Evolutionary conservation across 2,797 vertebrate species (phyloP).

Genomic region (Darevskia mixta): DNA sequence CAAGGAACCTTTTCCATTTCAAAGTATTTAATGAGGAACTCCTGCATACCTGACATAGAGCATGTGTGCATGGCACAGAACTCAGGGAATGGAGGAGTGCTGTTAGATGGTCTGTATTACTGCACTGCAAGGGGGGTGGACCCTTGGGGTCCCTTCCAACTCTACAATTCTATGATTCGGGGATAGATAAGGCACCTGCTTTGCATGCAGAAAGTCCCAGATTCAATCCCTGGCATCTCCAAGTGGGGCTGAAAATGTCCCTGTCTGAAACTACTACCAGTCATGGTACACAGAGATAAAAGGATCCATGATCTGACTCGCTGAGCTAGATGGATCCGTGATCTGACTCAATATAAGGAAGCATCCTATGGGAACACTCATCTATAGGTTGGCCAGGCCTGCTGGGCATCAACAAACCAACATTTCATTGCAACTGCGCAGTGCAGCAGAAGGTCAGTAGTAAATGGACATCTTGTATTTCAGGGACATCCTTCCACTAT

Average conservation of each 20-base stretch:
- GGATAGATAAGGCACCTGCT: background rate
- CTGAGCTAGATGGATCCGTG: background rate
- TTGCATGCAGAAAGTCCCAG: background rate
- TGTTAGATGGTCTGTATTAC: background rate
- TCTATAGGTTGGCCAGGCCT: background rate
- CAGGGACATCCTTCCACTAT: background rate
- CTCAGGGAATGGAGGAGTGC: background rate
- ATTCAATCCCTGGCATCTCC: background rate
- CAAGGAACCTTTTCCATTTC: background rate
- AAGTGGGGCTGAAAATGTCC: no score
- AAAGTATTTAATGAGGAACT: no score
- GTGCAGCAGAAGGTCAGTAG: background rate
- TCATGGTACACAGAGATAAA: no score
- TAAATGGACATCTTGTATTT: background rate
- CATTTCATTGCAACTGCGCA: background rate
- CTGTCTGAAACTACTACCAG: background rate
- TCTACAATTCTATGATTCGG: background rate
- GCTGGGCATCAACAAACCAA: background rate
- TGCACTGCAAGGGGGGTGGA: no score
- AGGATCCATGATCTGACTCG: no score
- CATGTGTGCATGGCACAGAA: background rate
- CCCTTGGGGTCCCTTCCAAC: no score
- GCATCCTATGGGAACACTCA: background rate
- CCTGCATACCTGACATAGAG: background rate
- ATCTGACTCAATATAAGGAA: background rate